phyloP scores from a whole-genome alignment of 2,888 invertebrate genomes.

The Arenicola marina region DNA sequence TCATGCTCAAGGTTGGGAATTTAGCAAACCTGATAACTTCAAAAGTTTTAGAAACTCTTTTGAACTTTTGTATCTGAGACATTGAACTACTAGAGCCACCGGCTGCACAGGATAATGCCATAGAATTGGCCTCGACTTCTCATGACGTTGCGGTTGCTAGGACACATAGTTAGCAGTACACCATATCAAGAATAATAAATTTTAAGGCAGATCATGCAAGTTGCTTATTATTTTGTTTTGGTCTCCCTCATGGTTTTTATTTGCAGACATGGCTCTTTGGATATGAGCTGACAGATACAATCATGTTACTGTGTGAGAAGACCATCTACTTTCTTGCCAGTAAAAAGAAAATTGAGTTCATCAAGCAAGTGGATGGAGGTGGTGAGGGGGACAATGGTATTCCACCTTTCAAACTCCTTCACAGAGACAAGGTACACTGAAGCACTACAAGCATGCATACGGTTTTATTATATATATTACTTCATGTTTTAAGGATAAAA shows the following conservation, averaged over 20 bases:
- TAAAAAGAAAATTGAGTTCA: conserved; percentile 97
- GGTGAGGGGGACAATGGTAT: conserved; percentile 68
- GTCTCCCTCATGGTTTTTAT: conserved; percentile 25
- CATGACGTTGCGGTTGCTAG: no score
- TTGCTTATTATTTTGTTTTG: no score
- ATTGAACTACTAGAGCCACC: no score
- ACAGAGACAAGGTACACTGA: conserved; percentile 85
- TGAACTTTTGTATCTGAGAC: no score
- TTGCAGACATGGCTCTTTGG: conserved; percentile 92
- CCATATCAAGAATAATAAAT: no score
- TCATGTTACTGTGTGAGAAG: conserved; percentile 86
- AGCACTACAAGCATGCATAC: neutral
- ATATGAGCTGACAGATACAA: conserved; percentile 94
- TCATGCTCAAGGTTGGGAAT: no score
- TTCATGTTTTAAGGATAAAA: neutral
- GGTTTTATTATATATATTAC: neutral
- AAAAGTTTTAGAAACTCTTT: no score
- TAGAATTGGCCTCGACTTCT: no score
- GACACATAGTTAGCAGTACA: no score
- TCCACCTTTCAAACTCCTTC: conserved; percentile 82
- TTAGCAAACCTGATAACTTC: no score
- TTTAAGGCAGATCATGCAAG: no score
- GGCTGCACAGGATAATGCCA: no score
- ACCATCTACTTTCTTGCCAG: conserved; percentile 89
- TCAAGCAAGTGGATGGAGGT: conserved; percentile 70